Base-by-base conservation (phyloP, 2,888 invertebrate genomes). In the Limnephilus rhombicus region DNA sequence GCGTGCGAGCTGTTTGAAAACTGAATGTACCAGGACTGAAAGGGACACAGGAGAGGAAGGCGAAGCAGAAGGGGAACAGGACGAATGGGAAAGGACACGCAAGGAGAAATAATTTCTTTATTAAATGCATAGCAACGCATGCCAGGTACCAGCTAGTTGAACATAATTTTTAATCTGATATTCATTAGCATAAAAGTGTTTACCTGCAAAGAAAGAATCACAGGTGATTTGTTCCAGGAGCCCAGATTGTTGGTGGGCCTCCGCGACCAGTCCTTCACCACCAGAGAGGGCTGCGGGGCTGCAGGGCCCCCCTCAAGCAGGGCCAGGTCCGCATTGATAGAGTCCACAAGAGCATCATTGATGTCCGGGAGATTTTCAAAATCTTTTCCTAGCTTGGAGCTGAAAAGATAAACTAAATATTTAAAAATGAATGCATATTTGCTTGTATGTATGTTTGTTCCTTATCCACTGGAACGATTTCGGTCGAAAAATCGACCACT, bases 201-300 rank as follows among this genome's bases (percentile, higher is more conserved):
- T 80, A 92, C 93, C 90, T 92, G 88, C 15, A 92, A 68, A 34
- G 92, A 45, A 45, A 90, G 90, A 3, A 93, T 82, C 24, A 92
- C 82, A 11, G 93, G 93, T 13, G 85, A 88, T 15, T 68, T n/a
- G 34, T 93, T 93, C 93, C 93, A 93, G 12, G 93, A 91, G 9
- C 88, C 80, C 45, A 88, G 89, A 24, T 87, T 89, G 31, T 49
- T 87, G 85, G n/a, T 13, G 31, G 80, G n/a, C 3, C 29, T 24
- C 24, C 41, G 24, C 0, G 31, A n/a, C 11, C 9, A 2, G 37
- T 13, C 12, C 3, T 34, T 80, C 13, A 31, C 82, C 34, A 91
- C 86, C 2, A 18, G 15, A 31, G 89, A 31, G 15, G 37, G 12
- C 34, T 85, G 85, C 68, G 37, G 12, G n/a, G 81, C 86, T 29